These are phyloP conservation scores for Rhegmatorhina hoffmannsi DNA, from an alignment of 2,113 vertebrate genomes.

Conservation along the genomic window DNA sequence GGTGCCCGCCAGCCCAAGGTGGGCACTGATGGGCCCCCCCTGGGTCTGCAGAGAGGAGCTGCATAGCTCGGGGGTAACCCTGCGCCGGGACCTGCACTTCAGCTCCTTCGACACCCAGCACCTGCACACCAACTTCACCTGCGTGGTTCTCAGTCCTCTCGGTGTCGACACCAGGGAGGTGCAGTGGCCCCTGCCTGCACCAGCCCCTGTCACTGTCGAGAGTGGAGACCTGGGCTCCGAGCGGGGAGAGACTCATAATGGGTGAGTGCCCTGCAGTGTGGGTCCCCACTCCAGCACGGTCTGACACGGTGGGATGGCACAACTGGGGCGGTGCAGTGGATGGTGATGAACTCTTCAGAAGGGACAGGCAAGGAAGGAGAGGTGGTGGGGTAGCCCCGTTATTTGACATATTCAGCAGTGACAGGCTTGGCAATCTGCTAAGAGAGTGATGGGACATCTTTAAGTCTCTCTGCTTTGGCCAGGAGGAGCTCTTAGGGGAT, in stretches of 20 bases:
- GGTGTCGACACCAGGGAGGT: neutral
- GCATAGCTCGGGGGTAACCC: neutral
- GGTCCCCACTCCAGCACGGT: neutral
- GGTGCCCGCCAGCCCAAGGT: neutral
- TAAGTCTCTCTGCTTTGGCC: neutral
- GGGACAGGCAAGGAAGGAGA: neutral
- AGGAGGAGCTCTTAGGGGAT: neutral
- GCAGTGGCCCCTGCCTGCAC: neutral
- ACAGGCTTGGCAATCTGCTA: neutral
- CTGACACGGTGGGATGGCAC: neutral
- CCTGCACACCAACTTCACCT: constrained; percentile 27
- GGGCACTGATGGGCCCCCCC: accelerated
- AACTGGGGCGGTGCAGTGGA: neutral
- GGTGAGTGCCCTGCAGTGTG: accelerated
- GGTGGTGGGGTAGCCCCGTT: neutral
- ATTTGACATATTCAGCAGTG: neutral
- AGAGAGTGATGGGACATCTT: neutral
- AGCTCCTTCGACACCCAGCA: neutral
- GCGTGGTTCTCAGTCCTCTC: constrained; percentile 8
- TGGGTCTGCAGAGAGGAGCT: neutral
- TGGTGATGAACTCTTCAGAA: neutral
- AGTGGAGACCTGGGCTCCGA: neutral
- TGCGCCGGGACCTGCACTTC: neutral
- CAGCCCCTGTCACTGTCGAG: accelerated
- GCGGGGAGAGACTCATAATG: accelerated